phyloP scores from a whole-genome alignment of 2,113 vertebrate genomes.

The Grallaria varia region DNA sequence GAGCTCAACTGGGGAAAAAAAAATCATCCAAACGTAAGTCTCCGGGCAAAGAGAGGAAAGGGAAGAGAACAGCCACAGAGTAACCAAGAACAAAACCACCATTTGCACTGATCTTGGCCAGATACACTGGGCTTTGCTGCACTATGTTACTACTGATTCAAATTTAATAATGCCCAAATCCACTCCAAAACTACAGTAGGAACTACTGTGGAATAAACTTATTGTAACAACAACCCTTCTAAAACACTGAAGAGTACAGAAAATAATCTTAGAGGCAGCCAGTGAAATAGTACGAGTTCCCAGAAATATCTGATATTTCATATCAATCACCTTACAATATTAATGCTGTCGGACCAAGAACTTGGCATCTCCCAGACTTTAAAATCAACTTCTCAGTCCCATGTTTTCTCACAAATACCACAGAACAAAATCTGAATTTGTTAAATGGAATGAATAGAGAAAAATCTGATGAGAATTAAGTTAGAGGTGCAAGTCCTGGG shows the following conservation, averaged over 20 bases:
- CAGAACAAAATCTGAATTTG: background rate
- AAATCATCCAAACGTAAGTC: background rate
- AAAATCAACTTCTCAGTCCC: background rate
- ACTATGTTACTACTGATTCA: background rate
- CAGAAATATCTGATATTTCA: background rate
- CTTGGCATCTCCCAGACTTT: background rate
- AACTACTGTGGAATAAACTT: background rate
- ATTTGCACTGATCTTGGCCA: background rate
- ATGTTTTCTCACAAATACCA: background rate
- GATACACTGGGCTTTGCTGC: background rate
- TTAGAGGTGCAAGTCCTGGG: background rate
- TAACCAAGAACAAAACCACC: background rate
- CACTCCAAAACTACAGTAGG: background rate
- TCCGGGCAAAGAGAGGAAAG: background rate
- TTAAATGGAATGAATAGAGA: background rate
- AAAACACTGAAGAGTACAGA: background rate
- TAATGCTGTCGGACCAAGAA: background rate
- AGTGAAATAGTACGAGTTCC: background rate
- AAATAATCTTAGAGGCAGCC: background rate
- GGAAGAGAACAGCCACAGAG: background rate
- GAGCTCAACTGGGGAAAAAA: background rate
- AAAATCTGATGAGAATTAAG: background rate
- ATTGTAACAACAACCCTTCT: background rate
- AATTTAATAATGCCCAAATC: background rate
- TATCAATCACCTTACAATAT: background rate